Conservation (phyloP, 1,140 invertebrate genomes). For the Orchestia grillus region DNA sequence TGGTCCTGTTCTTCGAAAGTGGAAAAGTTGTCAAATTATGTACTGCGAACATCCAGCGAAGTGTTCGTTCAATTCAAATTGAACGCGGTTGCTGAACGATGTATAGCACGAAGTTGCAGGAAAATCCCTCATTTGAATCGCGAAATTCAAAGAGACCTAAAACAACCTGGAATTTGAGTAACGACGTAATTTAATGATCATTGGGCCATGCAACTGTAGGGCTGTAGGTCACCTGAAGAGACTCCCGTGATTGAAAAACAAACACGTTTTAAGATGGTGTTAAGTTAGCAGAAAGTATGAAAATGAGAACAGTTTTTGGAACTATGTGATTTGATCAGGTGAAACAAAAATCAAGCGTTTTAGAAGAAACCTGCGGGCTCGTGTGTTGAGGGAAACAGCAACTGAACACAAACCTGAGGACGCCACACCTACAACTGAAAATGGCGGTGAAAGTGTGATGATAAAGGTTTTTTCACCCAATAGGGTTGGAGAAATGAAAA, state of each 20-base stretch:
- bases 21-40: not conserved
- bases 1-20: too few species aligned
- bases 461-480: not conserved
- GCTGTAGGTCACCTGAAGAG: not conserved
- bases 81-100: not conserved
- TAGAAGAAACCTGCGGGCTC: not conserved
- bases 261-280: not conserved
- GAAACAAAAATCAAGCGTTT: not conserved
- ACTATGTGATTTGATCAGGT: not conserved
- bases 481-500: not conserved
- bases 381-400: not conserved
- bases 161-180: too few species aligned
- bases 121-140: not conserved
- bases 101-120: not conserved
- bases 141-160: not conserved
- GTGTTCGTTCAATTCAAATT: not conserved
- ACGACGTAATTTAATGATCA: not conserved
- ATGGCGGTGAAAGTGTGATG: not conserved
- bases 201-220: not conserved
- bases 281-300: not conserved
- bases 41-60: not conserved
- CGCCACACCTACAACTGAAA: not conserved
- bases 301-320: not conserved
- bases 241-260: not conserved
- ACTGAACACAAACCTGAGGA: not conserved